These are phyloP conservation scores for Montipora capitata DNA, from an alignment of 92 coral and sea anemone genomes.

Conservation along the genomic window DNA sequence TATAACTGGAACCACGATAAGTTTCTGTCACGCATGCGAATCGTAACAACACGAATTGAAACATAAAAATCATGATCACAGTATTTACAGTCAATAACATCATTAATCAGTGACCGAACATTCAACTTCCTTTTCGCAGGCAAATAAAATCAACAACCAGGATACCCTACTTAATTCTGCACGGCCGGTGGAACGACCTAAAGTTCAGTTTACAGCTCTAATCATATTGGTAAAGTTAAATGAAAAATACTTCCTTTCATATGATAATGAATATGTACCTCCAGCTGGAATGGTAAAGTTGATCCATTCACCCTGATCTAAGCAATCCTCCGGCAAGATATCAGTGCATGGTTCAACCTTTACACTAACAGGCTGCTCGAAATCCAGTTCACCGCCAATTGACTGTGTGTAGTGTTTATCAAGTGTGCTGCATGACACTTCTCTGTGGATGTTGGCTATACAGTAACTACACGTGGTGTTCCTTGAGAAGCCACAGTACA, in stretches of 20 bases:
- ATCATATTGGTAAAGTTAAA: not conserved
- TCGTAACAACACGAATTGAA: no score
- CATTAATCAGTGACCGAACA: no score
- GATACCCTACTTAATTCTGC: no score
- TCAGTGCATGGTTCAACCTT: slow-evolving; percentile 30
- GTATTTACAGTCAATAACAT: no score
- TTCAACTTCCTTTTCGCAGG: no score
- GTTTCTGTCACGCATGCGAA: no score
- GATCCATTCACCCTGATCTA: slow-evolving; percentile 6
- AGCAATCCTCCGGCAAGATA: not conserved
- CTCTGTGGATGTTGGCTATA: slow-evolving; percentile 26
- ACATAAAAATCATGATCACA: no score
- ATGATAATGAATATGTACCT: not conserved
- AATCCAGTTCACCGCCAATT: not conserved
- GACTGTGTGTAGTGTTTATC: not conserved
- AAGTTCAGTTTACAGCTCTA: no score
- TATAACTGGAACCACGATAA: no score
- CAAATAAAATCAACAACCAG: no score
- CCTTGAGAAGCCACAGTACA: slow-evolving; percentile 14
- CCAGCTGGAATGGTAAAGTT: slow-evolving; percentile 55
- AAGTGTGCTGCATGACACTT: slow-evolving; percentile 25
- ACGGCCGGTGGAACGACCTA: no score
- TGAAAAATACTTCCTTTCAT: not conserved
- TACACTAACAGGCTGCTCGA: slow-evolving; percentile 31
- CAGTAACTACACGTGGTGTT: slow-evolving; percentile 44